Evolutionary conservation across 2,797 vertebrate species (phyloP), one percentile per base, ranked within the genome.

Genomic region (Chaunax sp.): DNA sequence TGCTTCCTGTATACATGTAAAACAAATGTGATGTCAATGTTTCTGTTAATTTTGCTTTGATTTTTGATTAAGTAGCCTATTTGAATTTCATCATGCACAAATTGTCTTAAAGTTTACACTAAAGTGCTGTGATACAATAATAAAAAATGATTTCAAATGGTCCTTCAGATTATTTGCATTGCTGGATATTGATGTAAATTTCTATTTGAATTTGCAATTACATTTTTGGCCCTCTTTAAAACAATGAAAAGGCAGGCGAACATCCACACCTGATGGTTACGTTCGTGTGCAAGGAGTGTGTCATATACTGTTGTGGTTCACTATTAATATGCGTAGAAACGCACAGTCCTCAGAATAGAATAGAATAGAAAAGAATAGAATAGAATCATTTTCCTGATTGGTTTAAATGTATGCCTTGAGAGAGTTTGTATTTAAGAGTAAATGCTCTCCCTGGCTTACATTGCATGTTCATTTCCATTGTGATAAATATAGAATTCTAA

Each of bases 401-500:
- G 14, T 67, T 56, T 40, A 33, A 40, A 50, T 44, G 2, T 57
- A 9, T 1, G 3, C 12, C 11, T 22, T 18, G 19, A 65, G 15
- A 67, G 16, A 19, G 22, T 72, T 74, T 20, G 56, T 35, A 73
- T 1, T 12, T 15, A 20, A 64, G 37, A 46, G 25, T 20, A 40
- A n/a, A 20, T 2, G 2, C 26, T 61, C 25, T 45, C 18, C 43
- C 35, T 57, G 57, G 53, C 61, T 16, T 56, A 1, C 11, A 58
- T 41, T 63, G 28, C 14, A 8, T 38, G 14, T 70, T 77, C 0
- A 72, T 78, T 79, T 82, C 64, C 47, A 11, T 50, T n/a, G 49
- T 74, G 43, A 82, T 74, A 73, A 78, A 81, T 64, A 47, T 58
- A 38, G 35, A 59, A 49, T 44, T 69, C 5, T 50, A 61, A 77